A percentile compares a stretch with the other conserved stretches of the same genome.
phyloP scores from a whole-genome alignment of 2,113 vertebrate genomes.

The Fulica atra region DNA sequence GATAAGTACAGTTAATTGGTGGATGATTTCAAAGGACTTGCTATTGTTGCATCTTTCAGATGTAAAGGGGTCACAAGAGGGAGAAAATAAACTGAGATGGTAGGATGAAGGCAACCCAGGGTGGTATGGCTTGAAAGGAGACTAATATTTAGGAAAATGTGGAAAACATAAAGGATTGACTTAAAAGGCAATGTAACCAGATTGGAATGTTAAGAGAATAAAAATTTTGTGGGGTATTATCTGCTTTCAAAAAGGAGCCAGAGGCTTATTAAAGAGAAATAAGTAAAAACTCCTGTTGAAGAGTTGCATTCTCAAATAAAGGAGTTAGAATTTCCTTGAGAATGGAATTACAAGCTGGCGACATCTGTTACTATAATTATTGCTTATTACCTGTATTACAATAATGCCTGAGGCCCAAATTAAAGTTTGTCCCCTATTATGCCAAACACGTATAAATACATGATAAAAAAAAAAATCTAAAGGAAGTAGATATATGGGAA shows the following conservation, averaged over 20 bases:
- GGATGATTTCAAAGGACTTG: slow-evolving; percentile 30
- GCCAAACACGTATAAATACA: not conserved
- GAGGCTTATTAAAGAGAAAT: not conserved
- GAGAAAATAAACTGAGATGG: not conserved
- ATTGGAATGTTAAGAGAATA: not conserved
- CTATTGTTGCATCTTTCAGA: not conserved
- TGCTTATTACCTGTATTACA: not conserved
- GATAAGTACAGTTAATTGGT: not conserved
- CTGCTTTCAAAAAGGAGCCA: not conserved
- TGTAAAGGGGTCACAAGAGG: not conserved
- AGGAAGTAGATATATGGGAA: not conserved
- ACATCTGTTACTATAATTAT: slow-evolving; percentile 11
- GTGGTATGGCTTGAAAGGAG: not conserved
- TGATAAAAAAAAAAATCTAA: not conserved
- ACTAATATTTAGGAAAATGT: not conserved
- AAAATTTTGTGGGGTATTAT: not conserved
- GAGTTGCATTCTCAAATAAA: not conserved
- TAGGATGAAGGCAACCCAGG: not conserved
- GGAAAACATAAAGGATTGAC: not conserved
- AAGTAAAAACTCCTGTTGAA: not conserved
- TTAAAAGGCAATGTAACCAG: not conserved
- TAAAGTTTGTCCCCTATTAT: not conserved
- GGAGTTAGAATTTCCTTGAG: not conserved
- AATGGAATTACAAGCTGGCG: not conserved
- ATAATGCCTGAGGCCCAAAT: not conserved